Conservation (phyloP, 2,797 vertebrate species). For the Lutjanus campechanus region DNA sequence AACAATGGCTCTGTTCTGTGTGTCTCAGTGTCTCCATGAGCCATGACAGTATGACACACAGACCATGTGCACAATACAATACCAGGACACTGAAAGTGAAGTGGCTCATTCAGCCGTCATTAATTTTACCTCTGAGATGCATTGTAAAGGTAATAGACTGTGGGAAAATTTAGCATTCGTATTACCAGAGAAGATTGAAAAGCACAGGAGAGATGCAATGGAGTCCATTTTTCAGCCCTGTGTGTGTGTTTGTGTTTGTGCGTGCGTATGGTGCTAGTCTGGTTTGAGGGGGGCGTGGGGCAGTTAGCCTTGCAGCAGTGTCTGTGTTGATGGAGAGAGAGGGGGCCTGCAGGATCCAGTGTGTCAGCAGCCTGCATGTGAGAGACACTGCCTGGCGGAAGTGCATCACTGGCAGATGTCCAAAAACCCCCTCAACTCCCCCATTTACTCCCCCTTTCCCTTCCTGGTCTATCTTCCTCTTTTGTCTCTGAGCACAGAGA, state of each 20-base stretch:
- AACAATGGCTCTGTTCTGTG: background rate
- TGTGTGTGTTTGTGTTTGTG: conserved; percentile 23
- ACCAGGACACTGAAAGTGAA: background rate
- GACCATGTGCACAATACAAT: conserved; percentile 1
- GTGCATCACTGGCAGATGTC: conserved; percentile 84
- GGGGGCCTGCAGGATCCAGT: conserved; percentile 82
- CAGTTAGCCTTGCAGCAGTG: conserved; percentile 66
- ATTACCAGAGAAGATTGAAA: conserved; percentile 52
- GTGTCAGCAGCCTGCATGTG: conserved; percentile 82
- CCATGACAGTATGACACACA: conserved; percentile 18
- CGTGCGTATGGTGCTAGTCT: conserved; percentile 30
- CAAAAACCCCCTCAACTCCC: conserved; percentile 56
- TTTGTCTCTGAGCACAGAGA: conserved; percentile 76
- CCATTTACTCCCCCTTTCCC: conserved; percentile 64
- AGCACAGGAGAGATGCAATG: conserved; percentile 57
- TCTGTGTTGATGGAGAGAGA: conserved; percentile 72
- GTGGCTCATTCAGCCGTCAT: conserved; percentile 26
- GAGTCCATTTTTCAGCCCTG: conserved; percentile 55
- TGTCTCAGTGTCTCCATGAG: conserved; percentile 23
- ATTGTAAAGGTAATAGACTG: background rate
- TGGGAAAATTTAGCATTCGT: conserved; percentile 13
- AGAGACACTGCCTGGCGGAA: conserved; percentile 78
- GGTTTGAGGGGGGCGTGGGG: conserved; percentile 16
- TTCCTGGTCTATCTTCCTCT: conserved; percentile 82
- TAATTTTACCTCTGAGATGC: conserved; percentile 26